Percentiles rank a stretch among this genome's conserved stretches.
Evolutionary conservation across 92 coral and sea anemone species (phyloP).

Genomic region (Epizoanthus scotinus): DNA sequence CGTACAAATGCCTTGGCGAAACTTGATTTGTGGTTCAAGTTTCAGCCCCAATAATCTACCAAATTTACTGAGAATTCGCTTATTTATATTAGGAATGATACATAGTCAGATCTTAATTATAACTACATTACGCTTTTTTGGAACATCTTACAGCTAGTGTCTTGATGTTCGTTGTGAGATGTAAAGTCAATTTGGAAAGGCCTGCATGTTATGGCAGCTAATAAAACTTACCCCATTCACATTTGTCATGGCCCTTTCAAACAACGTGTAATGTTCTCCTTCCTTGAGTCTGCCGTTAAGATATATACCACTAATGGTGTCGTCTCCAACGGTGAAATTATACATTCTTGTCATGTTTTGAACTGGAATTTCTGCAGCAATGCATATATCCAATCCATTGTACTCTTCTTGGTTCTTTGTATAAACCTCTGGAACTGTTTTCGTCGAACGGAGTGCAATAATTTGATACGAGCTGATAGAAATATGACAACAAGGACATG

Average conservation of each 20-base stretch:
- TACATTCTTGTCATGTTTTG: neutral
- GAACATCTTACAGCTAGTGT: no score
- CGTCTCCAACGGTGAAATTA: neutral
- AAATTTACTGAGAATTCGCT: no score
- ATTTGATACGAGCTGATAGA: constrained; percentile 5
- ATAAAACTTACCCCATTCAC: neutral
- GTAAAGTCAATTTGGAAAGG: no score
- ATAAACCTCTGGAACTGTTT: neutral
- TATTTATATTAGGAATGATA: no score
- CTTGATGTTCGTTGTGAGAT: no score
- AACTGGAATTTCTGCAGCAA: constrained; percentile 7
- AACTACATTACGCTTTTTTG: no score
- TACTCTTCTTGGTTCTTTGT: neutral
- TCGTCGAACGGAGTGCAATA: neutral
- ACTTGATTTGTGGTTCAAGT: no score
- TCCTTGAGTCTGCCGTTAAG: neutral
- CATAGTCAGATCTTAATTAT: no score
- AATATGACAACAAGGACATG: neutral
- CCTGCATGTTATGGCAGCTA: no score
- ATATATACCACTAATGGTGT: neutral
- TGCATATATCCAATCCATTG: neutral
- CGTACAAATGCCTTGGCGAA: no score
- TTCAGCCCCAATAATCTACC: no score
- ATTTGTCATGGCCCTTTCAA: neutral
- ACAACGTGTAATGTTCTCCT: neutral